Conservation (phyloP, 2,113 vertebrate species). For the Nibea albiflora region DNA sequence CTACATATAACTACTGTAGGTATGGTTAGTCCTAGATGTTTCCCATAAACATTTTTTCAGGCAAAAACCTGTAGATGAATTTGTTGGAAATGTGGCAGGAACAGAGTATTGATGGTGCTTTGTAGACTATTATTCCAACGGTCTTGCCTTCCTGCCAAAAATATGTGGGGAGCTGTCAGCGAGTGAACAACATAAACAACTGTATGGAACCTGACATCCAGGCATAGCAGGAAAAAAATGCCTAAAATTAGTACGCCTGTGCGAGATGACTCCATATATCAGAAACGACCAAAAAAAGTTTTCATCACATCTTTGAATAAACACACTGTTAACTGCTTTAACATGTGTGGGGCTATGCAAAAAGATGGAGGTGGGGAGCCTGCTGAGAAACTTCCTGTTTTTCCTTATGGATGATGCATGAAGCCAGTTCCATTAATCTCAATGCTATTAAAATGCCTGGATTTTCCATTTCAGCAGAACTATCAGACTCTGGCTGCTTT, state of each 20-base stretch:
- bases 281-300: conserved; percentile 6
- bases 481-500: conserved; percentile 32
- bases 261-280: neutral
- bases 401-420: neutral
- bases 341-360: conserved; percentile 28
- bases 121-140: conserved; percentile 4
- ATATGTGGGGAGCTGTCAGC: conserved; percentile 2
- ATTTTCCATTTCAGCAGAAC: conserved; percentile 41
- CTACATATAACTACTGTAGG: neutral
- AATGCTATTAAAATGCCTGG: conserved; percentile 16
- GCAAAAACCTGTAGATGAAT: neutral
- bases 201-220: neutral
- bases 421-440: conserved; percentile 7
- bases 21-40: neutral
- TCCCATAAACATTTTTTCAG: neutral
- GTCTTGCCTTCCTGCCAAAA: neutral
- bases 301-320: conserved; percentile 6
- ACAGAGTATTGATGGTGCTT: neutral
- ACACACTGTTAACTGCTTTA: conserved; percentile 18
- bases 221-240: neutral
- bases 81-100: neutral
- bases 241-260: neutral
- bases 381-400: conserved; percentile 19
- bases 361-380: neutral
- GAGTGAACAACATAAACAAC: conserved; percentile 13